Percentiles rank a stretch among this genome's conserved stretches.
Conservation (phyloP, 2,113 vertebrate genomes). For the Halichoerus grypus region DNA sequence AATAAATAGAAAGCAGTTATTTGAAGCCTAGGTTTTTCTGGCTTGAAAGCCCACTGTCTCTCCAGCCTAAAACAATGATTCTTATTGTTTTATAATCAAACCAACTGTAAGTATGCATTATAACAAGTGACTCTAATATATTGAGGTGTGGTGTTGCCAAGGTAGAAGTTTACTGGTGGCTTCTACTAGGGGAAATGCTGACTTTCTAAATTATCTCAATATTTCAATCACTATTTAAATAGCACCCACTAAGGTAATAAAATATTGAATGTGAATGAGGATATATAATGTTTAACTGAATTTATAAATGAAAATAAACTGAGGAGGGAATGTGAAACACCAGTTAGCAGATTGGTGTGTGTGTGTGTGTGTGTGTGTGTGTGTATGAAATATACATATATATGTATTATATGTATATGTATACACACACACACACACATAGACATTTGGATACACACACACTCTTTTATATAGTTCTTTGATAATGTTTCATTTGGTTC, state of each 20-base stretch:
- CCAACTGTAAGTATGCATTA: neutral
- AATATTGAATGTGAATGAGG: neutral
- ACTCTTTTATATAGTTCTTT: neutral
- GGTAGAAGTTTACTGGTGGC: neutral
- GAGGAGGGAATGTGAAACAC: neutral
- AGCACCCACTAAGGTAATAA: neutral
- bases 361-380: neutral
- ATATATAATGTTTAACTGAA: neutral
- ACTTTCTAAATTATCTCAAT: slow-evolving; percentile 15
- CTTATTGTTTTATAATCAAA: neutral
- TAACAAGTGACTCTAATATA: neutral
- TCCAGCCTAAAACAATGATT: neutral
- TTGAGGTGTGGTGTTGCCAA: neutral
- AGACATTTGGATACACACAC: neutral
- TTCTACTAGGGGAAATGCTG: neutral
- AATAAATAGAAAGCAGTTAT: neutral
- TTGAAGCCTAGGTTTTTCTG: neutral
- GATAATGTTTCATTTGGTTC: neutral
- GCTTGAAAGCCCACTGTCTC: neutral
- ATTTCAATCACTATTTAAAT: neutral
- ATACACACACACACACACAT: neutral
- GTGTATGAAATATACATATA: neutral
- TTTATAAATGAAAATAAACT: neutral
- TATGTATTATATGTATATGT: neutral
- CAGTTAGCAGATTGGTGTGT: neutral